A percentile compares a stretch with the other conserved stretches of the same genome.
phyloP scores from a whole-genome alignment of 2,888 invertebrate species.

The Physocephala rufipes region DNA sequence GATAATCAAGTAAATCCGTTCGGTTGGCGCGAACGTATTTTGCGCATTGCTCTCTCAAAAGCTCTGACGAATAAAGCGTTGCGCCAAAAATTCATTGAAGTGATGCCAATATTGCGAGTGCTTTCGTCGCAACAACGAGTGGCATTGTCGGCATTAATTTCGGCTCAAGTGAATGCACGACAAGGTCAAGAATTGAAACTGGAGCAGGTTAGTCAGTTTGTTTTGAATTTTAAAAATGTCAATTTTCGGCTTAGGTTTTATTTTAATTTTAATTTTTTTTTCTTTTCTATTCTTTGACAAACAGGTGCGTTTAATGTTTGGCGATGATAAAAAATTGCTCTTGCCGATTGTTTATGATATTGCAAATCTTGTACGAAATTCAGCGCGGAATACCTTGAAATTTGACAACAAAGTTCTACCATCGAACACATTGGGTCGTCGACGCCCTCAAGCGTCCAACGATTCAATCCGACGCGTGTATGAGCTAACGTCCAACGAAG shows the following conservation, averaged over 20 bases:
- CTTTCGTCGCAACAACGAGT: conserved; percentile 73
- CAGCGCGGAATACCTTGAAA: conserved; percentile 62
- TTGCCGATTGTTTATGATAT: conserved; percentile 74
- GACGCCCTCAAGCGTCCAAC: background rate
- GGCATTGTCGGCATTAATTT: conserved; percentile 72
- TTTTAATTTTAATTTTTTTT: conserved; percentile 3
- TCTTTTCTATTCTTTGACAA: background rate
- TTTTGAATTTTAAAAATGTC: background rate
- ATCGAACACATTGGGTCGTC: background rate
- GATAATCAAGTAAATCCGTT: conserved; percentile 52
- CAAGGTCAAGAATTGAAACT: conserved; percentile 68
- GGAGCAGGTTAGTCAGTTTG: conserved; percentile 67
- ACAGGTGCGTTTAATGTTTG: conserved; percentile 71
- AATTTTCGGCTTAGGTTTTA: background rate
- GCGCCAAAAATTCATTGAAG: conserved; percentile 71
- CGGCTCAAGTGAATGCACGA: conserved; percentile 71
- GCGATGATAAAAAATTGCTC: conserved; percentile 69
- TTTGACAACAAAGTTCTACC: conserved; percentile 47
- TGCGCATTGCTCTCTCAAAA: conserved; percentile 69
- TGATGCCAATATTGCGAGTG: conserved; percentile 73
- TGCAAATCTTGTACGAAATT: conserved; percentile 71
- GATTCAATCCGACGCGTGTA: conserved; percentile 43
- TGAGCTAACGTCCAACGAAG: conserved; percentile 47
- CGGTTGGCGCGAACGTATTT: conserved; percentile 66
- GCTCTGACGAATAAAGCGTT: conserved; percentile 71